Evolutionary conservation across 2,888 invertebrate species (phyloP).

Genomic region (Tribolium freemani): DNA sequence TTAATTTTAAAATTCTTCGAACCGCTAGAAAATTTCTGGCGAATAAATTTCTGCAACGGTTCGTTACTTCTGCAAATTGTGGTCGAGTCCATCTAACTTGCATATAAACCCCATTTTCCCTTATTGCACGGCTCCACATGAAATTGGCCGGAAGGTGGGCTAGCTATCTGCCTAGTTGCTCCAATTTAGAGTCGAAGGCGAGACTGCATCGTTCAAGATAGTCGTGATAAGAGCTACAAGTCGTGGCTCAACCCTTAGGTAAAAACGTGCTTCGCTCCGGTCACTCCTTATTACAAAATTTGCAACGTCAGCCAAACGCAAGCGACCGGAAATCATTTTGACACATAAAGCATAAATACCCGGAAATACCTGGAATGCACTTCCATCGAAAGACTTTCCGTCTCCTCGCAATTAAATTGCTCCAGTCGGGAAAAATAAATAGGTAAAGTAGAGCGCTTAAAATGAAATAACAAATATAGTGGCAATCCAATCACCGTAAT

Average conservation of each 20-base stretch:
- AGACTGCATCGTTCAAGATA: constrained; percentile 43
- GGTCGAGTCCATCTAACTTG: constrained; percentile 31
- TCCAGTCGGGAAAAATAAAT: constrained; percentile 27
- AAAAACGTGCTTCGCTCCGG: constrained; percentile 40
- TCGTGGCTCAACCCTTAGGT: constrained; percentile 36
- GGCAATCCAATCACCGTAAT: constrained; percentile 56
- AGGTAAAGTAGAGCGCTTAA: constrained; percentile 48
- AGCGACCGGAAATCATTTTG: not conserved
- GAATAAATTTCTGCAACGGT: constrained; percentile 33
- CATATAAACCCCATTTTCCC: constrained; percentile 31
- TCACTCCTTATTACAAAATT: constrained; percentile 44
- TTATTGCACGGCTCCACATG: constrained; percentile 32
- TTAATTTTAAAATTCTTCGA: not conserved
- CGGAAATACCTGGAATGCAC: constrained; percentile 7
- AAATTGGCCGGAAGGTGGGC: constrained; percentile 44
- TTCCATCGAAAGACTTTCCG: not conserved
- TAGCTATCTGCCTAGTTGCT: constrained; percentile 27
- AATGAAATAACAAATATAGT: constrained; percentile 52
- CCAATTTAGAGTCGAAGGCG: constrained; percentile 34
- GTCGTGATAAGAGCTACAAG: constrained; percentile 35
- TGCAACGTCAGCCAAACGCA: constrained; percentile 43
- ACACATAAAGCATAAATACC: not conserved
- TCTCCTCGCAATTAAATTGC: not conserved
- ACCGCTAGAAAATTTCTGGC: not conserved
- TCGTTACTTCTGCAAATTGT: constrained; percentile 35